Conservation (phyloP, 2,888 invertebrate species). For the Rugalucina vietnamica region DNA sequence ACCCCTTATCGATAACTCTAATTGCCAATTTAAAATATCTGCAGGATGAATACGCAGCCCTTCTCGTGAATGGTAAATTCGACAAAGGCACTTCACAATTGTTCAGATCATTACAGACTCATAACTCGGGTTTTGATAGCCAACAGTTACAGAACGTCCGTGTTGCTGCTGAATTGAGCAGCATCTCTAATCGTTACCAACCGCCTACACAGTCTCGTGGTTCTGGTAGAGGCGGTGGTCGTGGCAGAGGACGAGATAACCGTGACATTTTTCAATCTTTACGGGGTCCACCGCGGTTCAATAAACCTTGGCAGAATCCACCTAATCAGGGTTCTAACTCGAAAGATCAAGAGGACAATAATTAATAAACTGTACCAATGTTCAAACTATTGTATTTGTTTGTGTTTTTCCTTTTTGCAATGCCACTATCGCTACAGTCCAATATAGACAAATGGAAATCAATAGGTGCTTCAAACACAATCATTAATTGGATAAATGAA, state of each 20-base stretch:
- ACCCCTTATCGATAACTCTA: neutral
- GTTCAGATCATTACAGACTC: neutral
- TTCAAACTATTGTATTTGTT: neutral
- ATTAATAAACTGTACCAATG: neutral
- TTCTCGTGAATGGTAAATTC: neutral
- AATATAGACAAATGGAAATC: conserved; percentile 1
- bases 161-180: neutral
- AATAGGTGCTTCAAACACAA: neutral
- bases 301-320: neutral
- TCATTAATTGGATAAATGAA: conserved; percentile 10
- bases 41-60: neutral
- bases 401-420: neutral
- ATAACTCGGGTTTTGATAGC: conserved; percentile 12
- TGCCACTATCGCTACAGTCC: neutral
- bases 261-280: neutral
- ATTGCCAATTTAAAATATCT: neutral
- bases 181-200: neutral
- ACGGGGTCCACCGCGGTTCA: neutral
- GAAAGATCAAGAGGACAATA: neutral
- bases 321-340: neutral
- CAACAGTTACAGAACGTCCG: neutral
- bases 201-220: neutral
- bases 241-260: neutral
- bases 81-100: conserved; percentile 4
- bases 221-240: neutral